phyloP scores from a whole-genome alignment of 37 sponge, comb jelly and placozoan species.

The Corticium candelabrum region DNA sequence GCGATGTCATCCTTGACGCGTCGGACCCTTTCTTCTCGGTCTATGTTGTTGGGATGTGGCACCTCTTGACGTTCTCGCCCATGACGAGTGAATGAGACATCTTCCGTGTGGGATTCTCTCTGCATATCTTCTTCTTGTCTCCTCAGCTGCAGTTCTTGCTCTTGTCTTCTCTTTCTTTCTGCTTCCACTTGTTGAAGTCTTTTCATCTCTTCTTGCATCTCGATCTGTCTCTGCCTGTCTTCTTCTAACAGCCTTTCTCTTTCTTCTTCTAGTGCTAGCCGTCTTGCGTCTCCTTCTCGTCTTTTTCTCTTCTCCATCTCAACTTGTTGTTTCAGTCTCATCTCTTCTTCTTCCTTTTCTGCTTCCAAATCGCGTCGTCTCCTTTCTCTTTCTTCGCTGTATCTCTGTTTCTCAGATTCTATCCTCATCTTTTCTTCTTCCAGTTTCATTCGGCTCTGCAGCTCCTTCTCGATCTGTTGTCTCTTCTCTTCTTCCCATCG shows the following conservation, averaged over 20 bases:
- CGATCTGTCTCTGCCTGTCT: not conserved
- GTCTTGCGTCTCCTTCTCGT: not conserved
- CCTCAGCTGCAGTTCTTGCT: too few relatives aligned
- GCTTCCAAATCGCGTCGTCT: not conserved
- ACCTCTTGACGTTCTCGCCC: too few relatives aligned
- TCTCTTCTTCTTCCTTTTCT: not conserved
- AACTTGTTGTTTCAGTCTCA: not conserved
- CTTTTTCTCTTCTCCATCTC: not conserved
- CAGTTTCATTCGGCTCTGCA: not conserved
- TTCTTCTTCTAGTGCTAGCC: not conserved
- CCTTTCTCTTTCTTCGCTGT: not conserved
- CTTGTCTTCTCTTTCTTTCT: too few relatives aligned
- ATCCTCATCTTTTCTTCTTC: not conserved
- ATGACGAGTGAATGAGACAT: too few relatives aligned
- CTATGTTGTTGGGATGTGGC: too few relatives aligned
- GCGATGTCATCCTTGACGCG: not conserved
- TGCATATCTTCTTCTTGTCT: too few relatives aligned
- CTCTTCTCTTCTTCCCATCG: not conserved
- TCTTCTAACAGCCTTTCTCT: not conserved
- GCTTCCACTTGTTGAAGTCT: not conserved
- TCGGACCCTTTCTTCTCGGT: not conserved
- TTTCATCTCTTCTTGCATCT: not conserved
- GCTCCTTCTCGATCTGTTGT: not conserved
- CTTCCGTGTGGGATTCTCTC: too few relatives aligned
- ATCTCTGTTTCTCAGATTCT: not conserved